phyloP scores from a whole-genome alignment of 2,888 invertebrate species.

The Cosmia pyralina region DNA sequence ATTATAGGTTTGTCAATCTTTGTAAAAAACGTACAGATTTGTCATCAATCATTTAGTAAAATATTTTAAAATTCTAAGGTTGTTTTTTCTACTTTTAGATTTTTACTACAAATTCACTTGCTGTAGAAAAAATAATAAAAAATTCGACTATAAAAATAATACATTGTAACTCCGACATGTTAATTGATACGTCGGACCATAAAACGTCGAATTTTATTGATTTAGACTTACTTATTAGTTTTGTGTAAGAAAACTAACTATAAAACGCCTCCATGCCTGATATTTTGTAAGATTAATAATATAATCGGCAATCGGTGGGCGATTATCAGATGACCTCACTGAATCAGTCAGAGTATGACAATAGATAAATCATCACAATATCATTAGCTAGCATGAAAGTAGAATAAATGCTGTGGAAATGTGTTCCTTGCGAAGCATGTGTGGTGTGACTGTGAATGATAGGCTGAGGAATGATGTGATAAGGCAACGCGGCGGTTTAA shows the following conservation, averaged over 20 bases:
- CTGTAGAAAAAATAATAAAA: conserved; percentile 12
- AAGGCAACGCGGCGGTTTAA: no score
- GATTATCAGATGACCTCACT: conserved; percentile 38
- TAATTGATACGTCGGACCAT: conserved; percentile 28
- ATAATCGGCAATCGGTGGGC: conserved; percentile 15
- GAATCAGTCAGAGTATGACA: background rate
- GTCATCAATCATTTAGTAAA: no score
- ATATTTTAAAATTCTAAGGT: background rate
- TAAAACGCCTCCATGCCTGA: conserved; percentile 31
- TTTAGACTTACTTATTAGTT: conserved; percentile 20
- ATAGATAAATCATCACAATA: background rate
- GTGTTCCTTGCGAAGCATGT: no score
- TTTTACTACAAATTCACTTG: conserved; percentile 3
- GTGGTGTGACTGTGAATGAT: no score
- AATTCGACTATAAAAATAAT: background rate
- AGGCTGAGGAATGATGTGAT: no score
- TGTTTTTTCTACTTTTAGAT: background rate
- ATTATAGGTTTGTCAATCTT: background rate
- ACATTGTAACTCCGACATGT: conserved; percentile 1
- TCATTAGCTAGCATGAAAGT: no score
- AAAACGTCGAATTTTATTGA: conserved; percentile 33
- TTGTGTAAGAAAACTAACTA: conserved; percentile 27
- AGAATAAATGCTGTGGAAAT: no score
- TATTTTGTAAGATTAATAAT: conserved; percentile 13
- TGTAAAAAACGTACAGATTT: background rate